Base-by-base conservation (phyloP, 2,888 invertebrate genomes). In the Pandemis cinnamomeana region DNA sequence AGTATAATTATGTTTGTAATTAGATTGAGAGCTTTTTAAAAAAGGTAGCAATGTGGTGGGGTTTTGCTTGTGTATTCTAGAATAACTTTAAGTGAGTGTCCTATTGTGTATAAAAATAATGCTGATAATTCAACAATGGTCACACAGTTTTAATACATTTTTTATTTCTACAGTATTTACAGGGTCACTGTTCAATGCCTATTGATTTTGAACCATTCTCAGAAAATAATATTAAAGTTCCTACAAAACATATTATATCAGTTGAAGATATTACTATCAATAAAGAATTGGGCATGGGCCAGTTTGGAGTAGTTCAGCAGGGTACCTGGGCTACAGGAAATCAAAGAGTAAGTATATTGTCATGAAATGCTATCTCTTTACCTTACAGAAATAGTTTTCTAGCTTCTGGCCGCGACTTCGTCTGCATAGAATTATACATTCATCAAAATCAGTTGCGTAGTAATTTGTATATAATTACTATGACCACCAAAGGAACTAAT, bases 271-370 rank as follows among this genome's bases (percentile, higher is more conserved):
- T 99, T 83, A 97, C 97, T 75, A 97, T 99, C 66, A 98, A 98
- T 87, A 99, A 99, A 87, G 98, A 98, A 86, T 94, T 99, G 72
- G 99, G 99, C 44, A 97, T 97, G 83, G 99, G 99, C 13, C 99
- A 99, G 90, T 99, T 99, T 93, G 99, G 99, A 5, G 97, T 98
- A 13, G 99, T 99, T 0, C 99, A 99, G 87, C 99, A 99, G 91
- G 99, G 99, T 4, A 98, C 98, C 8, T 99, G 99, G 99, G 98
- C 98, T 67, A 98, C 98, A 85, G 98, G 98, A 80, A 98, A 97
- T 74, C 98, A 98, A 91, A 95, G 98, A 92, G 97, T 98, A 90
- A 91, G 94, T 85, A 74, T 55, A 60, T 69, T 36, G 58, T 53
- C 36, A 41, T 51, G 11, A 36, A 44, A 51, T 51, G 2, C 8